Evolutionary conservation across 2,888 invertebrate species (phyloP).

Genomic region (Bibio marci): DNA sequence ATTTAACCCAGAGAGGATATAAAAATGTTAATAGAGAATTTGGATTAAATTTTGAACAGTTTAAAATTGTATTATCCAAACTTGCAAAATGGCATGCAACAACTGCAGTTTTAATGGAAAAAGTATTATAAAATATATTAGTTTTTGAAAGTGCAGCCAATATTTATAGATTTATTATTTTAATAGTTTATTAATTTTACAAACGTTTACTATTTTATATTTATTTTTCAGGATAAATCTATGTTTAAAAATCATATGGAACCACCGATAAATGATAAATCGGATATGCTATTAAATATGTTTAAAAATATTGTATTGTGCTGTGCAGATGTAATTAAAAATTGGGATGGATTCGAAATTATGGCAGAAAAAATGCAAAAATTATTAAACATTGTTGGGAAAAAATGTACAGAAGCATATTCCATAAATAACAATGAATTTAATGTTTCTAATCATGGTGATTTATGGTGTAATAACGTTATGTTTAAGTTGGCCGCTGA

Average conservation of each 20-base stretch:
- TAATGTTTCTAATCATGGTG: conserved; percentile 3
- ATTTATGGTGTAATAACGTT: conserved; percentile 6
- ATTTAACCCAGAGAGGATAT: neutral
- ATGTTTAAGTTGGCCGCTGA: neutral
- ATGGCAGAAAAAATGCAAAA: neutral
- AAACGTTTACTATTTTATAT: neutral
- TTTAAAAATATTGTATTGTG: neutral
- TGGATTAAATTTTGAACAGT: neutral
- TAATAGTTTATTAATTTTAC: too few species aligned
- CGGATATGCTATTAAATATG: conserved; percentile 1
- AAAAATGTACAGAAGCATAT: conserved; percentile 3
- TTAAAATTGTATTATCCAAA: neutral
- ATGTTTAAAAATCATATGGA: neutral
- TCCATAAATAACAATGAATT: conserved; percentile 2
- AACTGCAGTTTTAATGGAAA: neutral
- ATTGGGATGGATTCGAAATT: neutral
- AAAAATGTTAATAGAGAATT: neutral
- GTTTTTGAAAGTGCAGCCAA: neutral
- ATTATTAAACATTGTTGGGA: neutral
- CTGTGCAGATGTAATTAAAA: neutral
- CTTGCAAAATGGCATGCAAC: conserved; percentile 2
- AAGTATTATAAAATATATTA: neutral
- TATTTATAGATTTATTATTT: too few species aligned
- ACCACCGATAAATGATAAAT: conserved; percentile 4
- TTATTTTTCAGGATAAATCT: neutral